Conservation (phyloP, 1,140 invertebrate genomes). For the Eulimnadia texana region DNA sequence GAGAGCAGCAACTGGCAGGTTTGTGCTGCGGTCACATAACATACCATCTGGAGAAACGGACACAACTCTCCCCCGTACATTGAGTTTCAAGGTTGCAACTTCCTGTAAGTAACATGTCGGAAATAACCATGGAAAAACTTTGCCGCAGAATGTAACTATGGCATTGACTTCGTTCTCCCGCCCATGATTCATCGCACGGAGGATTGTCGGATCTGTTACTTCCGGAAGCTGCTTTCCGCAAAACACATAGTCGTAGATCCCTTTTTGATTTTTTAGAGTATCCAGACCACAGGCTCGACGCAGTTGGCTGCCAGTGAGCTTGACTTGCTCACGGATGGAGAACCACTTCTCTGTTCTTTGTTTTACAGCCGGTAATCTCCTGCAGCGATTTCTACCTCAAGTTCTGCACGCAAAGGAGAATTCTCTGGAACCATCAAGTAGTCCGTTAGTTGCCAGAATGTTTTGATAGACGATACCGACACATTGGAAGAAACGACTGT, state of each 20-base stretch:
- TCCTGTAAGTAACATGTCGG: neutral
- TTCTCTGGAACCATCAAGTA: neutral
- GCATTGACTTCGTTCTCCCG: neutral
- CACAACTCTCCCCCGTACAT: neutral
- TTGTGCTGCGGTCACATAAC: neutral
- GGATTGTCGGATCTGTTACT: neutral
- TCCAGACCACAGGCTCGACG: neutral
- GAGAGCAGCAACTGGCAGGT: neutral
- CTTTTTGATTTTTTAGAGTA: neutral
- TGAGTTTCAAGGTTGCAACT: neutral
- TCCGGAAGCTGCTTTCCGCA: neutral
- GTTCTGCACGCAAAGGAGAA: neutral
- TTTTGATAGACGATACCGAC: neutral
- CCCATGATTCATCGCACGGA: neutral
- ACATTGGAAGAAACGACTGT: neutral
- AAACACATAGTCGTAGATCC: neutral
- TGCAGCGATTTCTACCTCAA: neutral
- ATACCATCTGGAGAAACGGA: neutral
- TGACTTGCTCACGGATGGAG: neutral
- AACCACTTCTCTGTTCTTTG: neutral
- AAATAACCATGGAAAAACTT: neutral
- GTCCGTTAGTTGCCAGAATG: neutral
- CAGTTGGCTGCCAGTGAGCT: neutral
- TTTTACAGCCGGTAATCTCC: neutral
- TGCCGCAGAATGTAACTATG: neutral